phyloP scores from a whole-genome alignment of 2,113 vertebrate genomes.

The Myrmophylax atrothorax region DNA sequence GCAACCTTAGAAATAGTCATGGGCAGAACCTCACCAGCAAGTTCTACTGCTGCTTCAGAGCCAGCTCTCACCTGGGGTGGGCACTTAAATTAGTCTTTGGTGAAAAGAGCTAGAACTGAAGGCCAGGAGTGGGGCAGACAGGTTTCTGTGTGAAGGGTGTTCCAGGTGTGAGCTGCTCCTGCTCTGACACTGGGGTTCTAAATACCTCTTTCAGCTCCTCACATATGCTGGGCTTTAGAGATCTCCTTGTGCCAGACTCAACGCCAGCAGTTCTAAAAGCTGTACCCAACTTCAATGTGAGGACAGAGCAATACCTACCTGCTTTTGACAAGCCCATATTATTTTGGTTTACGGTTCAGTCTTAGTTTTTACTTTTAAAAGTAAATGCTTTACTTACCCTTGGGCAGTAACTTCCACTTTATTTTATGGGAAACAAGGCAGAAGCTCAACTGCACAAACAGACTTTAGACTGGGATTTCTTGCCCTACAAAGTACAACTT shows the following conservation, averaged over 20 bases:
- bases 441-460: not conserved
- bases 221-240: fast-evolving
- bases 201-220: not conserved
- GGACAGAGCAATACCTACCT: not conserved
- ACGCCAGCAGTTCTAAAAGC: not conserved
- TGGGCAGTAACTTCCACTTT: not conserved
- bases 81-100: not conserved
- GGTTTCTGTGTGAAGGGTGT: not conserved
- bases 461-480: not conserved
- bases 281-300: not conserved
- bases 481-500: not conserved
- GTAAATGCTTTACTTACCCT: not conserved
- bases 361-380: not conserved
- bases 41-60: not conserved
- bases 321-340: not conserved
- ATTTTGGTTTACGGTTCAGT: not conserved
- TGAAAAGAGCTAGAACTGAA: fast-evolving
- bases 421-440: not conserved
- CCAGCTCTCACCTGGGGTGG: not conserved
- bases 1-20: not conserved
- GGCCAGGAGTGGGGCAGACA: not conserved
- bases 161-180: fast-evolving
- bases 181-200: fast-evolving
- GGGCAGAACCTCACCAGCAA: not conserved
- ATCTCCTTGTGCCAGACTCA: not conserved